These are phyloP conservation scores for Sylvicola cinctus DNA, from an alignment of 2,888 invertebrate species.

Conservation along the genomic window DNA sequence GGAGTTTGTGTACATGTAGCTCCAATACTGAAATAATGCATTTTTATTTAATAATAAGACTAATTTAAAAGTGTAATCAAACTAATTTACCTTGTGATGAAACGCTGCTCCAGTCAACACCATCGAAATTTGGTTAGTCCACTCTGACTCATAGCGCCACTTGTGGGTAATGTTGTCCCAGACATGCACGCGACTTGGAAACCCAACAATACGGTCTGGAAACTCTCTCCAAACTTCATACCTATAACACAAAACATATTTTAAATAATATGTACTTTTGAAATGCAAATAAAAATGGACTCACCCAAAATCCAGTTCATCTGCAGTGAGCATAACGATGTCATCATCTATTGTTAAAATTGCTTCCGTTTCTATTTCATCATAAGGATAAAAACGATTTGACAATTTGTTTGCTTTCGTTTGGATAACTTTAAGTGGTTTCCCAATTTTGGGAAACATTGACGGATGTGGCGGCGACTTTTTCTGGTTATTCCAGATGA, in stretches of 20 bases:
- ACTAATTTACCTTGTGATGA: conserved; percentile 57
- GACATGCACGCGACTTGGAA: conserved; percentile 83
- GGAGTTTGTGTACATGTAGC: conserved; percentile 73
- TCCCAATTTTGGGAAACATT: conserved; percentile 71
- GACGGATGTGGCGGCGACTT: conserved; percentile 80
- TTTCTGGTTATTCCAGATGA: conserved; percentile 91
- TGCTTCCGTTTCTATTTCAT: conserved; percentile 92
- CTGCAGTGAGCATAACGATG: conserved; percentile 84
- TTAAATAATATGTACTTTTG: conserved; percentile 1
- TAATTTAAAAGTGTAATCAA: neutral
- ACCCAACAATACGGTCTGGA: conserved; percentile 89
- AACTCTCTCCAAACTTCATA: conserved; percentile 92
- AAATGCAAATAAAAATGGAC: conserved; percentile 18
- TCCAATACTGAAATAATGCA: conserved; percentile 46
- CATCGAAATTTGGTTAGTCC: conserved; percentile 94
- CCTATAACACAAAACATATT: conserved; percentile 13
- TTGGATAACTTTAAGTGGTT: conserved; percentile 75
- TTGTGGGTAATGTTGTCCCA: conserved; percentile 73
- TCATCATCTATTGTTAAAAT: conserved; percentile 90
- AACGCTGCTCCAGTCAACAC: conserved; percentile 91
- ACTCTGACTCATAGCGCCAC: conserved; percentile 93
- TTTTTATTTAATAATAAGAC: neutral
- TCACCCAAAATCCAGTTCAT: conserved; percentile 89
- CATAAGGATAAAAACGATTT: conserved; percentile 90
- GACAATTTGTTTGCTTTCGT: conserved; percentile 82